Conservation (phyloP, 2,888 invertebrate genomes). For the Dynastes hyllus region DNA sequence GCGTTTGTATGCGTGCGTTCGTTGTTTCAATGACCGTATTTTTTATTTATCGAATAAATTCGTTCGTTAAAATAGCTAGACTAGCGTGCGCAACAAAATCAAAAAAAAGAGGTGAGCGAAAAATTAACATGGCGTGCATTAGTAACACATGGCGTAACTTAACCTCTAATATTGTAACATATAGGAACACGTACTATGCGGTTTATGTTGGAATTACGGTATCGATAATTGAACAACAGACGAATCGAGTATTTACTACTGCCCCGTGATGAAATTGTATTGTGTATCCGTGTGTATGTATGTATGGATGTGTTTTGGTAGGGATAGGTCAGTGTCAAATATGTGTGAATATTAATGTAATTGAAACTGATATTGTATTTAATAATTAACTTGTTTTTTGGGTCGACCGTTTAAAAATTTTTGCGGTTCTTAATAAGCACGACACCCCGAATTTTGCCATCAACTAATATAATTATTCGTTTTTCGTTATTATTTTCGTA, state of each 20-base stretch:
- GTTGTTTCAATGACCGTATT: conserved; percentile 32
- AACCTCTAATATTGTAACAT: conserved; percentile 42
- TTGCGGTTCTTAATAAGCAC: conserved; percentile 55
- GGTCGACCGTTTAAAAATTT: conserved; percentile 62
- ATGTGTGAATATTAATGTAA: conserved; percentile 69
- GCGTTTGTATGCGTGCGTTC: background rate
- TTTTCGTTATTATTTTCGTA: conserved; percentile 51
- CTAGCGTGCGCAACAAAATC: background rate
- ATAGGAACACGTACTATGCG: conserved; percentile 21
- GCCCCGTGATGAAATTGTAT: conserved; percentile 36
- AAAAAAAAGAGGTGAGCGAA: conserved; percentile 1
- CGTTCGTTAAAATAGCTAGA: conserved; percentile 16
- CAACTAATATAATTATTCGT: conserved; percentile 46
- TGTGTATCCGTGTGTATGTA: conserved; percentile 24
- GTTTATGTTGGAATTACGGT: conserved; percentile 40
- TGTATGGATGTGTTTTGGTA: conserved; percentile 1
- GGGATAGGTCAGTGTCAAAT: conserved; percentile 68
- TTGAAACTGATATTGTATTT: conserved; percentile 68
- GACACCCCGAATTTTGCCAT: conserved; percentile 21
- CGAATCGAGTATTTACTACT: conserved; percentile 44
- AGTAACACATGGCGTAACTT: conserved; percentile 34
- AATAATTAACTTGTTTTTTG: conserved; percentile 69
- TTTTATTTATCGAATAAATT: conserved; percentile 37
- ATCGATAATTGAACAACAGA: conserved; percentile 46
- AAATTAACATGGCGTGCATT: background rate